phyloP scores from a whole-genome alignment of 2,888 invertebrate genomes.

The Unio pictorum region DNA sequence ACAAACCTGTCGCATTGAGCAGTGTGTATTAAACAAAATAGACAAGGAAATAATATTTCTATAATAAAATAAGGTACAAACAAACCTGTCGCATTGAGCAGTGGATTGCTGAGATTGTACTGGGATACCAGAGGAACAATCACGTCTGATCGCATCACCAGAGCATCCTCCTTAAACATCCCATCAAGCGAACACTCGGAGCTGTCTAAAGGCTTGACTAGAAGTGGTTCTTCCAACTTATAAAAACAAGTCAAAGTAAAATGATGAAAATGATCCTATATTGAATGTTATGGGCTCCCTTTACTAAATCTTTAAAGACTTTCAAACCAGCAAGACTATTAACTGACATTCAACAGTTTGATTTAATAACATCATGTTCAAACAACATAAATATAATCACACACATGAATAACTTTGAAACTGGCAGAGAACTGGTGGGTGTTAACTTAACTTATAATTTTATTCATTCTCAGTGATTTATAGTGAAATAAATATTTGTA shows the following conservation, averaged over 20 bases:
- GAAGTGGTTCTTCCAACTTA: too few species aligned
- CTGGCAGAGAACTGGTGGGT: too few species aligned
- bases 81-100: conserved; percentile 7
- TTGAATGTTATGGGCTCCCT: conserved; percentile 1
- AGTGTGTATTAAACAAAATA: neutral
- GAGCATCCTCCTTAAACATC: conserved; percentile 59
- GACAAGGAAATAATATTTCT: too few species aligned
- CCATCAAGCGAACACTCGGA: conserved; percentile 31
- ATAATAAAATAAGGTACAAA: neutral
- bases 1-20: conserved; percentile 5
- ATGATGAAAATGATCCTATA: conserved; percentile 2
- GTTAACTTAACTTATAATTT: too few species aligned
- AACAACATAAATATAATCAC: too few species aligned
- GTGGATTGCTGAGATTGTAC: conserved; percentile 32
- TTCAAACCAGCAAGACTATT: too few species aligned
- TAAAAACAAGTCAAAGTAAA: conserved; percentile 6
- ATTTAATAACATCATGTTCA: too few species aligned
- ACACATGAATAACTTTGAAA: too few species aligned
- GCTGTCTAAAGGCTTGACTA: too few species aligned
- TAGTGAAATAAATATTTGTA: too few species aligned
- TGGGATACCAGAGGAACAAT: conserved; percentile 51
- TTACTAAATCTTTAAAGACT: neutral
- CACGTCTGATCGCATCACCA: conserved; percentile 54
- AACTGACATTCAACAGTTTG: too few species aligned
- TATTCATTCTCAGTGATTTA: too few species aligned